Evolutionary conservation across 2,113 vertebrate species (phyloP), one percentile per base, ranked within the genome.

Genomic region (Pseudolaguvia tuberculata): DNA sequence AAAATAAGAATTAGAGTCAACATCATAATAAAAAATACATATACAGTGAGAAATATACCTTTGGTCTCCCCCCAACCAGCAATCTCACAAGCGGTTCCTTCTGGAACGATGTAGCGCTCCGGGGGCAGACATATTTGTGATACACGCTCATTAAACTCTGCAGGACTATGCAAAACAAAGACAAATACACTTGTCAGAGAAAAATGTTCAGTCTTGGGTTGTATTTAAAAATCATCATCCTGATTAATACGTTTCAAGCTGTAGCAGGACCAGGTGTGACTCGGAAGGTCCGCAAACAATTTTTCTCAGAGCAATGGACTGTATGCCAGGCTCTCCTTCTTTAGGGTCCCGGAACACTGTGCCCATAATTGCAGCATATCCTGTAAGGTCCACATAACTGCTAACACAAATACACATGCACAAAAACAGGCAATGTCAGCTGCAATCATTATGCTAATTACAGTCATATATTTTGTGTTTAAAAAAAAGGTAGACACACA

Each of bases 121-220:
- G 95, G 96, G 0, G 97, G 96, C 47, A 99, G 89, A 84, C 97
- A 99, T 84, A 99, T 98, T 76, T 94, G 89, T 77, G 95, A 94
- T 84, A 99, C 89, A 0, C 93, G 93, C 23, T 81, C 79, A 79
- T 94, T 98, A 85, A 98, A 86, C 77, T 86, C 76, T 0, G 91
- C 94, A 0, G 92, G 86, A 69, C 97, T 99, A 0, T 62, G 53
- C 9, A 42, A 29, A 42, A n/a, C 18, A 50, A 13, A 53, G 71
- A 78, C 56, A 73, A 77, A 56, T 42, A 50, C 31, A 20, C 12
- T 50, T 62, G 14, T 51, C 5, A 23, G 27, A 52, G 11, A 65
- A 10, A 17, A 11, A 52, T 23, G 15, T 59, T n/a, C 12, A 35
- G n/a, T 23, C 13, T 61, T 35, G 59, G 57, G 63, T 14, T n/a